These are phyloP conservation scores for Threskiornis aethiopicus DNA, from an alignment of 2,797 vertebrate species.

Conservation along the genomic window DNA sequence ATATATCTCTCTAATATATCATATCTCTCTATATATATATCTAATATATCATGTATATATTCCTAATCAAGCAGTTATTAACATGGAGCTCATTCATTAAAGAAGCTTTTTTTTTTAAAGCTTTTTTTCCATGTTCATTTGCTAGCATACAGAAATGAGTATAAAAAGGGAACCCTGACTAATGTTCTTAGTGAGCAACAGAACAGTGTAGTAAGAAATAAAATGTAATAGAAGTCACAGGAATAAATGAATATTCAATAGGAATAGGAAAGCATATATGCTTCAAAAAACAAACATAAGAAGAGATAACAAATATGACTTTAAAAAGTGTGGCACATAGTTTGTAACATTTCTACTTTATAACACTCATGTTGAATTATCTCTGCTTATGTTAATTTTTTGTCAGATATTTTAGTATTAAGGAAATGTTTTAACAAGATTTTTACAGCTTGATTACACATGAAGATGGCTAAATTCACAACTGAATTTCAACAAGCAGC, in stretches of 20 bases:
- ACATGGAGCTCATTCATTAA: background rate
- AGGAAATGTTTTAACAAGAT: background rate
- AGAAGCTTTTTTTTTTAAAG: background rate
- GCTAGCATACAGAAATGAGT: background rate
- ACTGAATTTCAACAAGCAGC: constrained; percentile 68
- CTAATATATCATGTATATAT: background rate
- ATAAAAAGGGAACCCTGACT: background rate
- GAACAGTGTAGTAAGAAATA: background rate
- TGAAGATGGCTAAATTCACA: constrained; percentile 74
- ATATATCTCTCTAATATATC: background rate
- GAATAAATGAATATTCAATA: background rate
- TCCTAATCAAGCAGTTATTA: background rate
- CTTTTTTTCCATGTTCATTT: background rate
- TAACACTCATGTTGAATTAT: background rate
- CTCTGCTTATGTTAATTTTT: background rate
- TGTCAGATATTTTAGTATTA: background rate
- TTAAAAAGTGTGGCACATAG: background rate
- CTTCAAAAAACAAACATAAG: background rate
- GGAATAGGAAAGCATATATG: background rate
- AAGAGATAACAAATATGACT: background rate
- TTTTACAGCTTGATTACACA: constrained; percentile 64
- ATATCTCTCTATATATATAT: background rate
- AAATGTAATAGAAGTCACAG: background rate
- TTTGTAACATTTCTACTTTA: background rate
- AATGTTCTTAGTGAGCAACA: background rate